Evolutionary conservation across 2,888 invertebrate species (phyloP), one percentile per base, ranked within the genome.

Genomic region (Mechanitis messenoides): DNA sequence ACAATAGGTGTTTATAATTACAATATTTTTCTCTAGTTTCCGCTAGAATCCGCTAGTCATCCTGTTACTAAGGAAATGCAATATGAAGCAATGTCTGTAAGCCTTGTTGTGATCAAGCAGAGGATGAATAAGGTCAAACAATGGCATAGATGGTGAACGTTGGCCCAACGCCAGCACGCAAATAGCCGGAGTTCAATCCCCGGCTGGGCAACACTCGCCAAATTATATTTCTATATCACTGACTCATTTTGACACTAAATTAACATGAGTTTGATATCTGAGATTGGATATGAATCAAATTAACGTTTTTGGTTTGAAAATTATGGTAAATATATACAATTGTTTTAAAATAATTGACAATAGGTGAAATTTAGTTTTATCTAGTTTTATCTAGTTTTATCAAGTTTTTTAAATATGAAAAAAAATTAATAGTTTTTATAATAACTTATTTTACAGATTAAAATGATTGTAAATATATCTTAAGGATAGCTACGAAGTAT

Each of bases 161-260:
- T 87, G 86, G 86, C 85, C 68, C 67, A 59, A 63, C 64, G 86
- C 87, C 85, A 87, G 71, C 69, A 67, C 72, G 71, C 75, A 82
- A 84, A 87, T 88, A 88, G 83, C 72, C 71, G 72, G 85, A 81
- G 87, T 85, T 87, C 87, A 85, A 78, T 77, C 83, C 81, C 85
- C 79, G 85, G 76, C 79, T 77, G 74, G 71, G 68, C 62, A 62
- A 62, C 66, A 72, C 77, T 75, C 81, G 82, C 81, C 80, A 83
- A 84, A 80, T 79, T 73, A 79, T 84, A 84, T 85, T 83, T 79
- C 77, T 77, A 82, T 76, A 73, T 66, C 69, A 59, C 73, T 87
- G 87, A 87, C 72, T 86, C 86, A 84, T 65, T 64, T 70, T 73
- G 63, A 65, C 66, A 65, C 54, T 35, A 61, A 59, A 58, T 57